phyloP scores from a whole-genome alignment of 2,113 vertebrate species.

The Prunella himalayana region DNA sequence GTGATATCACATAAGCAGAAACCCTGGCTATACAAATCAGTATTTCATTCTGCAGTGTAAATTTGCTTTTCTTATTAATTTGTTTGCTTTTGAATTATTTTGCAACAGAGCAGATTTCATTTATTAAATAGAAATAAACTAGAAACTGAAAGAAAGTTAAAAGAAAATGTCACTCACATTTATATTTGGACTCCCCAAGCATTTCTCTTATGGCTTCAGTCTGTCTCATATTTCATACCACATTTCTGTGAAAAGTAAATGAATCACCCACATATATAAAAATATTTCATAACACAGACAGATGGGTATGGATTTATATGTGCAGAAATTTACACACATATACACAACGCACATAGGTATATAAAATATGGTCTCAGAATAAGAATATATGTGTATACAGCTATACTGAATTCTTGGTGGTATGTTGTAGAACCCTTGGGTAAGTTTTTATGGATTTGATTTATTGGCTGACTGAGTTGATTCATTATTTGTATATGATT shows the following conservation, averaged over 20 bases:
- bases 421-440: constrained; percentile 37
- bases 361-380: constrained; percentile 3
- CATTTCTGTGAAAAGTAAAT: constrained; percentile 25
- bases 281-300: neutral
- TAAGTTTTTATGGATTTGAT: constrained; percentile 43
- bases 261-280: neutral
- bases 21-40: neutral
- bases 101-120: neutral
- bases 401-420: neutral
- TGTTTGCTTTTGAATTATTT: neutral
- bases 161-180: neutral
- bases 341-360: neutral
- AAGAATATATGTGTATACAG: neutral
- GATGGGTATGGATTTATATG: neutral
- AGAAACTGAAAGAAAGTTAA: neutral
- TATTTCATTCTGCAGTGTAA: neutral
- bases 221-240: neutral
- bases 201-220: neutral
- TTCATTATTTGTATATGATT: constrained; percentile 47
- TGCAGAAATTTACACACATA: neutral
- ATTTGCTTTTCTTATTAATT: neutral
- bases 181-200: neutral
- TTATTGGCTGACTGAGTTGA: constrained; percentile 22
- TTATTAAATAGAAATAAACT: neutral
- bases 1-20: neutral